Evolutionary conservation across 1,140 invertebrate genomes (phyloP), one percentile per base, ranked within the genome.

Genomic region (Pseudomyrmex concolor): DNA sequence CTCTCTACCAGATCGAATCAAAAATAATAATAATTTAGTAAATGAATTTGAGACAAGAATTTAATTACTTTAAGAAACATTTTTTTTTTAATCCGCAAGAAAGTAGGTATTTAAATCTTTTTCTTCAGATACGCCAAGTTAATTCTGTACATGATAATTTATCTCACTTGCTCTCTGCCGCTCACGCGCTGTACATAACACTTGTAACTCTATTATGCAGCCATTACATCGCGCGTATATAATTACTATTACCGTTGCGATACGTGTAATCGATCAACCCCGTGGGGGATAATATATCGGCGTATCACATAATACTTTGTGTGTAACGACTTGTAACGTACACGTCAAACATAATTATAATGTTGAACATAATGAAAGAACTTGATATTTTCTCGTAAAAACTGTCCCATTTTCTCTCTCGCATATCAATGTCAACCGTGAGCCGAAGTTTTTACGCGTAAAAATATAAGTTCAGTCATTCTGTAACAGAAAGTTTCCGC

Each of bases 391-490:
- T n/a, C 45, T 70, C n/a, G 15, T 15, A 59, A 78, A 80, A 80
- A 70, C 34, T 80, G 76, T 70, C 66, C 66, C 45, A 80, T 80
- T 80, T 80, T 12, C 54, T 15, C 4, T 34, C 51, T 48, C 45
- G 64, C 63, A 59, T 48, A 55, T 55, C 55, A 78, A 59, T 19
- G 54, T 78, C 76, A 59, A 70, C 55, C 25, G 25, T 13, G 7
- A 59, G 54, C 43, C 12, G 9, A 25, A 68, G 76, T 80, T 80
- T 59, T 80, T 80, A 15, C 43, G 54, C 66, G 22, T 70, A 71
- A 71, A 45, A 71, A 71, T 59, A 80, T 80, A 45, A 80, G 76
- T n/a, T n/a, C n/a, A n/a, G n/a, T 43, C 54, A 48, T 71, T 71
- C 22, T 66, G 62, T 15, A 54, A 59, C 76, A 70, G 64, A 54